Evolutionary conservation across 2,888 invertebrate genomes (phyloP).

Genomic region (Calameuta pallipes): DNA sequence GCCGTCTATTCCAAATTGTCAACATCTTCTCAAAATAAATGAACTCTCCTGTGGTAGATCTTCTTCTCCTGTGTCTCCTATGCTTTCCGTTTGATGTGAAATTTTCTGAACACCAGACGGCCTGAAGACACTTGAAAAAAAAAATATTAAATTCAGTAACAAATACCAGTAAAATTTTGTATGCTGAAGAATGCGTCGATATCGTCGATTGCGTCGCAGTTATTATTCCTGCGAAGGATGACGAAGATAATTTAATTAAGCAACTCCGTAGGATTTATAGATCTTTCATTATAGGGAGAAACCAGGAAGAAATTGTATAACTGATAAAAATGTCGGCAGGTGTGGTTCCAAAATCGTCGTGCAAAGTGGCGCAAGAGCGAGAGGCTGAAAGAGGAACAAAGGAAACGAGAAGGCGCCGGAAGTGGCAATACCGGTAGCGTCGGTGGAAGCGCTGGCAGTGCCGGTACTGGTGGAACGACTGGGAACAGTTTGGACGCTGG

Average conservation of each 20-base stretch:
- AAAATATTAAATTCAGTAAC: neutral
- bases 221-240: too few relatives aligned
- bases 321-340: constrained; percentile 69
- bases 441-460: constrained; percentile 33
- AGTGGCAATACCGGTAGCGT: constrained; percentile 71
- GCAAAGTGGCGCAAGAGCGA: constrained; percentile 95
- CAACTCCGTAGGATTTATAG: neutral
- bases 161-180: neutral
- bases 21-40: neutral
- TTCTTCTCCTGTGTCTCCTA: too few relatives aligned
- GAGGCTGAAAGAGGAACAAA: constrained; percentile 89
- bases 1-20: neutral
- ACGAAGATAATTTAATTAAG: too few relatives aligned
- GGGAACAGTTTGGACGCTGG: neutral
- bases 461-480: constrained; percentile 40
- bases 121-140: too few relatives aligned
- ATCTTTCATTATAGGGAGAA: neutral
- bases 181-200: neutral
- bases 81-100: too few relatives aligned
- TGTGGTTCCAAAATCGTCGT: constrained; percentile 93
- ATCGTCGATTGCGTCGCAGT: too few relatives aligned
- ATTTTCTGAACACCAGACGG: too few relatives aligned
- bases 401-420: constrained; percentile 81
- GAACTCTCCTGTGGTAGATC: too few relatives aligned
- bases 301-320: neutral